Conservation (phyloP, 1,140 invertebrate genomes). For the Acromyrmex echinatior region DNA sequence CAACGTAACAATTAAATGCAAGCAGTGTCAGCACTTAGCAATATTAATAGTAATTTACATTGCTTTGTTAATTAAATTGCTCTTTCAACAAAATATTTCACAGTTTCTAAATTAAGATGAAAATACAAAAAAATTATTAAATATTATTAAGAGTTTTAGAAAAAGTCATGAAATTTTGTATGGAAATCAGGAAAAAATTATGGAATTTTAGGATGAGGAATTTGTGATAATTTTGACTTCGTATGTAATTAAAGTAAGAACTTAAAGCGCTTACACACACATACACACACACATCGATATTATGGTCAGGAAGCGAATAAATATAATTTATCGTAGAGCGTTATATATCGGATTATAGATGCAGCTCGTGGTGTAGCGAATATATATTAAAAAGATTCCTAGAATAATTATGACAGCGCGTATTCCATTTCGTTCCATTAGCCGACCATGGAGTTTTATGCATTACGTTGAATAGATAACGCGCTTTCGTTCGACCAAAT, state of each 20-base stretch:
- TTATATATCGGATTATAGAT: slow-evolving; percentile 23
- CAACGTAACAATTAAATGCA: no score
- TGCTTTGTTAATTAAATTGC: no score
- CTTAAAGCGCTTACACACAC: neutral
- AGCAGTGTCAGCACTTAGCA: no score
- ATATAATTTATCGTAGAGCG: slow-evolving; percentile 15
- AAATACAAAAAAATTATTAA: no score
- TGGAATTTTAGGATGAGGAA: no score
- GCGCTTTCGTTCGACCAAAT: slow-evolving; percentile 37
- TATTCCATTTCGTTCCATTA: slow-evolving; percentile 69
- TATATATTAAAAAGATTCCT: slow-evolving; percentile 4
- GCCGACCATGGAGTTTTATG: slow-evolving; percentile 57
- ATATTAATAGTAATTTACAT: no score
- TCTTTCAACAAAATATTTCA: no score
- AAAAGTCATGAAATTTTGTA: no score
- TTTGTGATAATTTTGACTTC: neutral
- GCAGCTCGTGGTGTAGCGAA: neutral
- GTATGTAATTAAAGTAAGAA: neutral
- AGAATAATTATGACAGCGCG: slow-evolving; percentile 44
- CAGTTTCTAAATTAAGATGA: no score
- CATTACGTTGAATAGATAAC: slow-evolving; percentile 52
- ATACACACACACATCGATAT: neutral
- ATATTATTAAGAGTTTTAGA: no score
- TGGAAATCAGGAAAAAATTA: no score
- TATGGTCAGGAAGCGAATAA: neutral